Percentiles rank a stretch among this genome's conserved stretches.
These are phyloP conservation scores for Trichogramma dendrolimi DNA, from an alignment of 2,888 invertebrate genomes.

Conservation along the genomic window DNA sequence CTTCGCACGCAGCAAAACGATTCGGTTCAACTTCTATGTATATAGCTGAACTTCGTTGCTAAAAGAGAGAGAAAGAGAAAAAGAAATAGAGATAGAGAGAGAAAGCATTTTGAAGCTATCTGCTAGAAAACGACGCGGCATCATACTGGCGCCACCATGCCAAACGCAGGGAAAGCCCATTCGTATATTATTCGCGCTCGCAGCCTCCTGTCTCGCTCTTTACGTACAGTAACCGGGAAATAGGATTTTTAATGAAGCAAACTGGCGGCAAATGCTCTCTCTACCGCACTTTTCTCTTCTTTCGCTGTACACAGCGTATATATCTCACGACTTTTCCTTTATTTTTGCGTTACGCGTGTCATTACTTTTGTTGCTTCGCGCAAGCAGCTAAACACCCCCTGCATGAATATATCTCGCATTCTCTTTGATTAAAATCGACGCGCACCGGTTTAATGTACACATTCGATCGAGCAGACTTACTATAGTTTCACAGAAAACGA, in stretches of 20 bases:
- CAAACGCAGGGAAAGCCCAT: background rate
- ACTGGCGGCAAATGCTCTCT: slow-evolving; percentile 10
- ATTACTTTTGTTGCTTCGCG: too few species aligned
- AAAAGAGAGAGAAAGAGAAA: too few species aligned
- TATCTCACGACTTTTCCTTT: slow-evolving; percentile 4
- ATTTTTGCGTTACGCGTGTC: background rate
- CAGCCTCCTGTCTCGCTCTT: background rate
- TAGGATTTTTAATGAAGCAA: slow-evolving; percentile 41
- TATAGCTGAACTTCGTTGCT: too few species aligned
- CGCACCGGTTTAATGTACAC: too few species aligned
- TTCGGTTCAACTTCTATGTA: background rate
- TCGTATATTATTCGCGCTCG: slow-evolving; percentile 15
- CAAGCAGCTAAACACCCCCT: too few species aligned
- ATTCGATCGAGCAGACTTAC: too few species aligned
- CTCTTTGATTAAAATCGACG: too few species aligned
- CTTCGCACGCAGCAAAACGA: slow-evolving; percentile 3
- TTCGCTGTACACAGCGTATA: slow-evolving; percentile 10
- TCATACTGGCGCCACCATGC: slow-evolving; percentile 15
- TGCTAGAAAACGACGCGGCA: slow-evolving; percentile 1
- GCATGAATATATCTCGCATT: too few species aligned
- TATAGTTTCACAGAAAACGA: too few species aligned
- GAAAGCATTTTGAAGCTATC: too few species aligned
- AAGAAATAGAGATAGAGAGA: too few species aligned
- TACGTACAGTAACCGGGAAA: slow-evolving; percentile 9
- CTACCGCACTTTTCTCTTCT: background rate